A percentile compares a stretch with the other conserved stretches of the same genome.
Conservation (phyloP, 1,140 invertebrate genomes). For the Orchesella cincta region DNA sequence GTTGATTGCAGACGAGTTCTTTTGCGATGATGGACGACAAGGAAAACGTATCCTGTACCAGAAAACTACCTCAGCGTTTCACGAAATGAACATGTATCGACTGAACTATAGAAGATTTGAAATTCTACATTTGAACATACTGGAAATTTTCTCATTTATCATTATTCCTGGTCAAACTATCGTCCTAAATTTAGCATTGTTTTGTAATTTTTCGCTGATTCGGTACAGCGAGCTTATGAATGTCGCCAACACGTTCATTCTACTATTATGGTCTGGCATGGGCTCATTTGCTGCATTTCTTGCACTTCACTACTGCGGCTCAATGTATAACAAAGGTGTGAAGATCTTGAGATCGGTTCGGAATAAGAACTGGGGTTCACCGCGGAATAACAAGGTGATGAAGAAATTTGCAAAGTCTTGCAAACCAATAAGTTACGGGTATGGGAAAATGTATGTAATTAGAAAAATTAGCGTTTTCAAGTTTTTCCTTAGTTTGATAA, state of each 20-base stretch:
- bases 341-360: neutral
- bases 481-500: neutral
- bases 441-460: slow-evolving; percentile 22
- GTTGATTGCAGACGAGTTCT: neutral
- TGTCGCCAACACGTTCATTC: neutral
- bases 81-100: neutral
- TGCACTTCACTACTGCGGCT: neutral
- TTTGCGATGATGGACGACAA: neutral
- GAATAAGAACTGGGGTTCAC: neutral
- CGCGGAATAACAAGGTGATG: neutral
- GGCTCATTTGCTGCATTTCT: neutral
- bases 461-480: neutral
- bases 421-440: slow-evolving; percentile 6
- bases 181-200: neutral
- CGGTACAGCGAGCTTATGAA: neutral
- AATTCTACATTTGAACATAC: slow-evolving; percentile 3
- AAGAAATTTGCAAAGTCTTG: neutral
- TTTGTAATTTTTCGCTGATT: slow-evolving; percentile 4
- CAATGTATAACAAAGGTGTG: neutral
- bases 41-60: slow-evolving; percentile 4
- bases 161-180: neutral
- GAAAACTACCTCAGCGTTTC: neutral
- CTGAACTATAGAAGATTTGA: neutral
- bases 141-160: neutral
- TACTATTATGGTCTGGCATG: neutral